Base-by-base conservation (phyloP, 2,113 vertebrate species). In the Mohoua ochrocephala region DNA sequence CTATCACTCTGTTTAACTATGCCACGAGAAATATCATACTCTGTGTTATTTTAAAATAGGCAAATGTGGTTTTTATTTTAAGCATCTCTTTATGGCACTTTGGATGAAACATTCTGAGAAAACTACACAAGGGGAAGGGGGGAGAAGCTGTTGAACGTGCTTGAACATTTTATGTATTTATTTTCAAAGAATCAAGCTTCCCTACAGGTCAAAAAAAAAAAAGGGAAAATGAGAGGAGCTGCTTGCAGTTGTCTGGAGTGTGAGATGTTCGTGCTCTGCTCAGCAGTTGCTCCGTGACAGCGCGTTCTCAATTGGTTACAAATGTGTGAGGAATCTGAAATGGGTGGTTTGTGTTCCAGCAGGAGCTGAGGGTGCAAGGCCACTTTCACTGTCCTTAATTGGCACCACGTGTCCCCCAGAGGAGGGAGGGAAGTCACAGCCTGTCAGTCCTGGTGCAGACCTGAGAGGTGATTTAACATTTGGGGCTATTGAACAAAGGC, bases 381-480 rank as follows among this genome's bases (percentile, higher is more conserved):
- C 53, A 89, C 73, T 89, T 75, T 84, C 17, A 1, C 74, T 91
- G 53, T 6, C 78, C 35, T n/a, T 61, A 30, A 22, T n/a, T 77
- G 95, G 69, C 90, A 35, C 79, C 85, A 11, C 4, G 26, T 65
- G 82, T 44, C 57, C 82, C 81, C 84, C 75, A 5, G 8, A 73
- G 81, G n/a, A 60, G 75, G 68, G 45, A 27, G 4, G 41, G 83
- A 7, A 65, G 47, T 5, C 49, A 1, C 35, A 60, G 65, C 5
- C 67, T 39, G 2, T 3, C 82, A 11, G 70, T 16, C 20, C 10
- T 9, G 53, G 5, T 24, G 42, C 0, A 13, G n/a, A 17, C 21
- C 54, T 1, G 7, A 53, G 4, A 28, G 54, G 10, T 7, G 50
- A 6, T 28, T 8, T 1, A 5, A 33, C 17, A 0, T 19, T 37